These are phyloP conservation scores for Ctenochaetus hawaiiensis DNA, from an alignment of 2,797 vertebrate species.

Conservation along the genomic window DNA sequence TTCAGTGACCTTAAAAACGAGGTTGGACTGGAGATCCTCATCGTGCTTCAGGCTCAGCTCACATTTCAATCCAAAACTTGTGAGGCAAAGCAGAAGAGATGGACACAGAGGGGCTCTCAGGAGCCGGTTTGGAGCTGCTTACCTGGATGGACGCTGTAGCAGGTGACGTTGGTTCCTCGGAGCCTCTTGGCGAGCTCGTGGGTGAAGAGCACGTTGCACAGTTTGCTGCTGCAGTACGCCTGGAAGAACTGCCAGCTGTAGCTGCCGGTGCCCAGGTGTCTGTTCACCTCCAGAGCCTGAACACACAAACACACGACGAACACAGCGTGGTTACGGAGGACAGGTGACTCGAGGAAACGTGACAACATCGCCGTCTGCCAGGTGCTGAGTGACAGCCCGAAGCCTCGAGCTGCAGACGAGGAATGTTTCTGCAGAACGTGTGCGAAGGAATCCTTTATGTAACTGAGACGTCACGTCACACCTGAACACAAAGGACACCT, in stretches of 20 bases:
- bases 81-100: neutral
- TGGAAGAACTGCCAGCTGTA: slow-evolving; percentile 84
- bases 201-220: slow-evolving; percentile 84
- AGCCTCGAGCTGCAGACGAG: neutral
- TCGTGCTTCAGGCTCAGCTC: too few species aligned
- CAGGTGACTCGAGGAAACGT: neutral
- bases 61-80: too few species aligned
- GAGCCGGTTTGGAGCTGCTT: neutral
- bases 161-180: slow-evolving; percentile 74
- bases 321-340: too few species aligned
- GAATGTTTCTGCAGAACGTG: neutral
- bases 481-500: neutral
- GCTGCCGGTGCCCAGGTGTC: slow-evolving; percentile 75
- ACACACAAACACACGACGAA: neutral
- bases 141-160: slow-evolving; percentile 85
- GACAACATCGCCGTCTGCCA: neutral
- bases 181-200: slow-evolving; percentile 81
- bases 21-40: too few species aligned
- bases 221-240: slow-evolving; percentile 85
- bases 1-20: too few species aligned
- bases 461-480: neutral
- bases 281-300: slow-evolving; percentile 66
- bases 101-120: too few species aligned
- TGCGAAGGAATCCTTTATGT: neutral
- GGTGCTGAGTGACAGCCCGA: too few species aligned